Conservation (phyloP, 2,888 invertebrate genomes). For the Acanthococcus lagerstroemiae region DNA sequence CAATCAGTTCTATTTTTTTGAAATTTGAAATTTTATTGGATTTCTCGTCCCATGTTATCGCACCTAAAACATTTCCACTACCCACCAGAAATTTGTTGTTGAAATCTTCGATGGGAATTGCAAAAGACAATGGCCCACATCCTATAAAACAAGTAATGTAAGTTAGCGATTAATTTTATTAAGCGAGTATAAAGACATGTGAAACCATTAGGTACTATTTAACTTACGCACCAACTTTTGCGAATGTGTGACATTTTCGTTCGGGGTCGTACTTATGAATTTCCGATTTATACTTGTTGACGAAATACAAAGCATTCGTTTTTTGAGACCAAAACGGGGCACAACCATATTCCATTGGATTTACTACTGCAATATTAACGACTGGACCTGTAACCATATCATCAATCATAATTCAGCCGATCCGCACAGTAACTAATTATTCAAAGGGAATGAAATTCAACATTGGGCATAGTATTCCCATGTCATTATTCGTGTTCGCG, state of each 20-base stretch:
- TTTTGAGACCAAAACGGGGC: conserved; percentile 19
- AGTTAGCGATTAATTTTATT: background rate
- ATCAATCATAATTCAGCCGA: too few relatives aligned
- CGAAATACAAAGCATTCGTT: conserved; percentile 3
- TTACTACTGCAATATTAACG: background rate
- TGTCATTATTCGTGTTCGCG: too few relatives aligned
- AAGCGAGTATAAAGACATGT: too few relatives aligned
- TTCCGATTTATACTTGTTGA: conserved; percentile 15
- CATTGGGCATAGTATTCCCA: too few relatives aligned
- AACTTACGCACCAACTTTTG: conserved; percentile 11
- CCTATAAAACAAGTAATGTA: background rate
- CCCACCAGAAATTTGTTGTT: conserved; percentile 16
- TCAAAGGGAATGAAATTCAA: too few relatives aligned
- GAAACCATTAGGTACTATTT: background rate
- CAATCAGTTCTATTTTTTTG: conserved; percentile 8
- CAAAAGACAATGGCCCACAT: conserved; percentile 3
- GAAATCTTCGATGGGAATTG: conserved; percentile 15
- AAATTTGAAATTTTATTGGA: conserved; percentile 1
- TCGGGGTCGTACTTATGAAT: conserved; percentile 11
- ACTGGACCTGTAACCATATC: too few relatives aligned
- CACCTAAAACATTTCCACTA: conserved; percentile 6
- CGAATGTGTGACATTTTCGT: background rate
- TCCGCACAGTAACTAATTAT: too few relatives aligned
- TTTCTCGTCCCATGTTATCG: conserved; percentile 10
- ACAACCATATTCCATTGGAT: conserved; percentile 13